Evolutionary conservation across 2,888 invertebrate genomes (phyloP), one percentile per base, ranked within the genome.

Genomic region (Trichopria drosophilae): DNA sequence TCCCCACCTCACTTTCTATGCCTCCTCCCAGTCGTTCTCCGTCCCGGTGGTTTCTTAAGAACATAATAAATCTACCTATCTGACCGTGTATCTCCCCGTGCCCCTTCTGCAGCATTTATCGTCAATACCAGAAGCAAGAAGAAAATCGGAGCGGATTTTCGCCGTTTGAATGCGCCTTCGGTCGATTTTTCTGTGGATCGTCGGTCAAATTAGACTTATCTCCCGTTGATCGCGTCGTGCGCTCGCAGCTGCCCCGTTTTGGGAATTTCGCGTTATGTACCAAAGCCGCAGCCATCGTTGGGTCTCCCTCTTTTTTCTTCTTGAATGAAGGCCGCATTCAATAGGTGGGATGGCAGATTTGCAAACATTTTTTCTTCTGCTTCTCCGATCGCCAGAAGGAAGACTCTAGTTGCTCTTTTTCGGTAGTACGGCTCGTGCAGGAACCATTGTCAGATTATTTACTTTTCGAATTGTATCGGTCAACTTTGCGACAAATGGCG

Each of bases 151-250:
- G 69, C 69, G 72, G 69, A 70, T 69, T 68, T 66, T 51, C 45
- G 32, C 19, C 47, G 49, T 36, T 31, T 52, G 51, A 58, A 51
- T 52, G 43, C 22, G 37, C 49, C 19, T 34, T 34, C 26, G 37
- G 28, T 39, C 16, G 41, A 31, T 41, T 41, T 41, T 31, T 39
- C 39, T 54, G 42, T 42, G 58, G 51, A 51, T 53, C 55, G 53
- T 56, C 55, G 55, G 55, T 58, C 65, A 73, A 74, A 73, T 74
- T 73, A 72, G 71, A 66, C 69, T 71, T 73, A 73, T 74, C 73
- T 69, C 42, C 53, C 47, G 53, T 31, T 63, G 66, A 72, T 74
- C 74, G 57, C 15, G 42, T 64, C 65, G 60, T 61, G 61, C 57
- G 55, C 58, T 52, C 53, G 32, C 36, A 34, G 51, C 54, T 60